phyloP scores from a whole-genome alignment of 2,888 invertebrate species.

The Clostera curtula region DNA sequence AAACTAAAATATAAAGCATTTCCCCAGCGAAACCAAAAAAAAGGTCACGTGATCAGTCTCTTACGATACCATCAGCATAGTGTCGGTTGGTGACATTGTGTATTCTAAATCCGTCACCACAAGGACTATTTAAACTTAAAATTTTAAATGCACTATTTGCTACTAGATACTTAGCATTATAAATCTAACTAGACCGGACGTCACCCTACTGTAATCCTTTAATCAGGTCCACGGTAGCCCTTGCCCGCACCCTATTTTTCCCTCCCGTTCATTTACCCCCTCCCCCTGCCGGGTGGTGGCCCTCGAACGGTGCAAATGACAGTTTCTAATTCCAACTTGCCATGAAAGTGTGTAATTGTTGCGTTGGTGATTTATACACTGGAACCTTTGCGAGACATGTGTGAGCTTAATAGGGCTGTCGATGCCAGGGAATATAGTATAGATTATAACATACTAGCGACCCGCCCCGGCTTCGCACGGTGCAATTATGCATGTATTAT shows the following conservation, averaged over 20 bases:
- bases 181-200: constrained; percentile 73
- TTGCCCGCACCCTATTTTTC: constrained; percentile 70
- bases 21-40: too few species aligned
- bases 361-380: constrained; percentile 72
- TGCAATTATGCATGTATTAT: too few species aligned
- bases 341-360: constrained; percentile 77
- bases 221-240: constrained; percentile 71
- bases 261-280: constrained; percentile 49
- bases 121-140: neutral
- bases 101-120: too few species aligned
- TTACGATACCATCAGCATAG: too few species aligned
- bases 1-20: too few species aligned
- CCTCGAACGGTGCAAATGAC: constrained; percentile 75
- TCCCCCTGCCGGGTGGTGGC: constrained; percentile 27
- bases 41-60: too few species aligned
- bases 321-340: constrained; percentile 77
- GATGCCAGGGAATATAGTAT: too few species aligned
- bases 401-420: constrained; percentile 37
- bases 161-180: constrained; percentile 70
- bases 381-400: constrained; percentile 56
- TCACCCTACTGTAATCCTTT: constrained; percentile 70
- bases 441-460: too few species aligned
- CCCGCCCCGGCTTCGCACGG: too few species aligned
- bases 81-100: too few species aligned
- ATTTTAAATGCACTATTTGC: constrained; percentile 41